Base-by-base conservation (phyloP, 1,140 invertebrate species). In the Drosophila subpulchrella region DNA sequence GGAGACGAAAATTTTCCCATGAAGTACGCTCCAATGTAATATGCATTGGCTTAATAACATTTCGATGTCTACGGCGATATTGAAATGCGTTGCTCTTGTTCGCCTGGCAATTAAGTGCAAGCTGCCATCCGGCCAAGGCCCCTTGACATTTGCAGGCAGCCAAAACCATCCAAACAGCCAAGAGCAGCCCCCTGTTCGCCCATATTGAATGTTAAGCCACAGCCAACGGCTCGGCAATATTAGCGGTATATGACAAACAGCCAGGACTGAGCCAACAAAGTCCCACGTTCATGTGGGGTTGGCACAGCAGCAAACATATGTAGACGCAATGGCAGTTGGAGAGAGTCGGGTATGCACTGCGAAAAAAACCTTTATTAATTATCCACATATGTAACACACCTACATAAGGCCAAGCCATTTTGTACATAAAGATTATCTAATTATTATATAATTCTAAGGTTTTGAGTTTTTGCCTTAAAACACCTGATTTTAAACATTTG, bases 181-280 rank as follows among this genome's bases (percentile, higher is more conserved):
- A 36, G 24, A 34, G 15, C 39, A 53, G 34, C 11, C 42, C 34
- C 27, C 36, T 10, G 10, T 4, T 6, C 34, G 61, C 56, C 46
- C 27, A 57, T 70, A 75, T 66, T 66, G 61, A 51, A 58, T 85
- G 74, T 55, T 65, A 63, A 76, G 81, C 61, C 73, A 46, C 75
- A 75, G 65, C 75, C 56, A 66, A 48, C 53, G 63, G 67, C 79
- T 75, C 61, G 70, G 83, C 50, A 74, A 77, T 88, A 88, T 88
- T 83, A 77, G 83, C 63, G 84, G 84, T 89, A 67, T 83, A 83
- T 83, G 71, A 80, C 79, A 88, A 83, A 88, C 83, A 80, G 53
- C 60, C 53, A 30, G 54, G 67, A 76, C 56, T 54, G 61, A 78
- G 65, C 75, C 82, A 61, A 75, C 62, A 57, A 82, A 79, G 71